Percentiles rank a stretch among this genome's conserved stretches.
These are phyloP conservation scores for Mellilla xanthometata DNA, from an alignment of 2,888 invertebrate genomes.

Conservation along the genomic window DNA sequence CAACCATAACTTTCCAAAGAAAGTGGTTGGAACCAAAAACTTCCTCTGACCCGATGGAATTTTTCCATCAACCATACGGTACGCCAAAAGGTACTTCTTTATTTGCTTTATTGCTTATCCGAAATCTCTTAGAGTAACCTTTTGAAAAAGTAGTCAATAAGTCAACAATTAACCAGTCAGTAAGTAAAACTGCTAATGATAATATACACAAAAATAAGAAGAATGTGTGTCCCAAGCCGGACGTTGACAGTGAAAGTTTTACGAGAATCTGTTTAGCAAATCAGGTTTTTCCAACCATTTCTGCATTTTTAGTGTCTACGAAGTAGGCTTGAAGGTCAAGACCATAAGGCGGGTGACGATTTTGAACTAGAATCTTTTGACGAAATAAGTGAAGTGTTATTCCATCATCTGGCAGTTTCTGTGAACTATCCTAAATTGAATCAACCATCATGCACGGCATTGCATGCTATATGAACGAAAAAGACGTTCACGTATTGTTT, in stretches of 20 bases:
- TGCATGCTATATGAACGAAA: too few species aligned
- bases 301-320: background rate
- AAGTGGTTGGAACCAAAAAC: background rate
- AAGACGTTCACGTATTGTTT: too few species aligned
- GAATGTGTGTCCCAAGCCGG: conserved; percentile 15
- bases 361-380: too few species aligned
- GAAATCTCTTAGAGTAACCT: too few species aligned
- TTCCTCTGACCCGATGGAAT: background rate
- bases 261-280: conserved; percentile 7
- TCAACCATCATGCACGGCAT: too few species aligned
- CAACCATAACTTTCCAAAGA: too few species aligned
- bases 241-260: conserved; percentile 23
- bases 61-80: background rate
- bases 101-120: too few species aligned
- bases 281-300: conserved; percentile 19
- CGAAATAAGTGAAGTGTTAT: too few species aligned
- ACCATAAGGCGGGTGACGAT: background rate
- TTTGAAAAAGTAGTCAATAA: background rate
- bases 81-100: too few species aligned
- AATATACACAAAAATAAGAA: conserved; percentile 14
- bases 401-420: too few species aligned
- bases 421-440: too few species aligned
- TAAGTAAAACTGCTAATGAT: conserved; percentile 15
- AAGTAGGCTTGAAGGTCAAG: background rate
- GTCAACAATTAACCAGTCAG: conserved; percentile 11